Evolutionary conservation across 2,797 vertebrate species (phyloP), one percentile per base, ranked within the genome.

Genomic region (Geotrypetes seraphini): DNA sequence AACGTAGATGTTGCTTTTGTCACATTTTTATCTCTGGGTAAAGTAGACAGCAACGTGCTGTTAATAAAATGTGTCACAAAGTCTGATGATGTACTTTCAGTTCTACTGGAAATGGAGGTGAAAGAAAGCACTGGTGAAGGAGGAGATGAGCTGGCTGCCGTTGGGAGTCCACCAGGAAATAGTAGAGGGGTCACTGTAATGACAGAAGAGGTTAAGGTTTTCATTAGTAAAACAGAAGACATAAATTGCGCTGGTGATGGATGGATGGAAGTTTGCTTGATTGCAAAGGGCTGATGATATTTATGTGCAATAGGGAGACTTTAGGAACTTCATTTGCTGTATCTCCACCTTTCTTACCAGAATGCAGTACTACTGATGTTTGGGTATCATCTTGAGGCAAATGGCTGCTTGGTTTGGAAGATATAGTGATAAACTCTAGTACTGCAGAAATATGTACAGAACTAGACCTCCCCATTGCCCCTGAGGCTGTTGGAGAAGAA

Each of bases 101-200:
- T 66, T 39, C 66, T 26, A 23, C 16, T 71, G 29, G 85, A 80
- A 47, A 84, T 72, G 45, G 73, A 78, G 45, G 75, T 66, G 39
- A 78, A 69, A 39, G 72, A 62, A 54, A 70, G 50, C 4, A 78
- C 55, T 12, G 72, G 65, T 7, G 85, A 79, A 48, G 81, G 78
- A 2, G 84, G 70, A 54, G 88, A 73, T 4, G 90, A 78, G 42
- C 69, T 53, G 43, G 62, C 60, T 65, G 71, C 55, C 43, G 71
- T 70, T 45, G 76, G 66, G 23, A 70, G 56, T 51, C 47, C 65
- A 68, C 62, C 64, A 60, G 73, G 57, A 33, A 63, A 61, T 60
- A 48, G 47, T 23, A 66, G 63, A 58, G 66, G 62, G 44, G 68
- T 69, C 63, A 75, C 94, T 97, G 89, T 54, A 88, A 84, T 69